Conservation (phyloP, 2,113 vertebrate species). For the Heliornis fulica region DNA sequence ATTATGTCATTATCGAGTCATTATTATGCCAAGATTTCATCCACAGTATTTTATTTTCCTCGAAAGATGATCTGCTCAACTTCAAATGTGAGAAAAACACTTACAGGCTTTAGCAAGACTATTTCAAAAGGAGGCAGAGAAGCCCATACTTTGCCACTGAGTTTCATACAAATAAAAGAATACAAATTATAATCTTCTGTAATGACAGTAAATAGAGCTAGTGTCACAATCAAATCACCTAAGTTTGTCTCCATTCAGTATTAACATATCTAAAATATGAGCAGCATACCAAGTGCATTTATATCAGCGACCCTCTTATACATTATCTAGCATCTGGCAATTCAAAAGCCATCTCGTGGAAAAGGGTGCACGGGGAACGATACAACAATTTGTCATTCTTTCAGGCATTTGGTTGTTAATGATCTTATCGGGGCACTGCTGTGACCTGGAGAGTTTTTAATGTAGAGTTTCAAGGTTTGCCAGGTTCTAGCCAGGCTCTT, state of each 20-base stretch:
- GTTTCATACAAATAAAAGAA: background rate
- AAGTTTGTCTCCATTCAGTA: background rate
- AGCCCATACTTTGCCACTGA: background rate
- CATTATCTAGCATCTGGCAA: background rate
- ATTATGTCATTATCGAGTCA: too few relatives aligned
- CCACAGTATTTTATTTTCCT: background rate
- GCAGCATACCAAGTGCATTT: background rate
- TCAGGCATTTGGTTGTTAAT: background rate
- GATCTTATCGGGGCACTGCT: background rate
- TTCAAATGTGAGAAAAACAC: background rate
- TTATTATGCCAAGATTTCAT: background rate
- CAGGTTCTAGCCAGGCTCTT: too few relatives aligned
- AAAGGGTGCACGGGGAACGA: background rate
- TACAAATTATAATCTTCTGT: background rate
- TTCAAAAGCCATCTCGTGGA: background rate
- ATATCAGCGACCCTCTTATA: background rate
- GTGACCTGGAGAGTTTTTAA: background rate
- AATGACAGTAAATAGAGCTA: background rate
- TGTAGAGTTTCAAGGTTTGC: background rate
- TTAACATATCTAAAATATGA: background rate
- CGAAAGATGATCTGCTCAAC: background rate
- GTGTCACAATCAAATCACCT: background rate
- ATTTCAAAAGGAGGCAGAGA: background rate
- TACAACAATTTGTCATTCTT: background rate
- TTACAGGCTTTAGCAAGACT: background rate